These are phyloP conservation scores for Anas capensis DNA, from an alignment of 2,797 vertebrate species.

Conservation along the genomic window DNA sequence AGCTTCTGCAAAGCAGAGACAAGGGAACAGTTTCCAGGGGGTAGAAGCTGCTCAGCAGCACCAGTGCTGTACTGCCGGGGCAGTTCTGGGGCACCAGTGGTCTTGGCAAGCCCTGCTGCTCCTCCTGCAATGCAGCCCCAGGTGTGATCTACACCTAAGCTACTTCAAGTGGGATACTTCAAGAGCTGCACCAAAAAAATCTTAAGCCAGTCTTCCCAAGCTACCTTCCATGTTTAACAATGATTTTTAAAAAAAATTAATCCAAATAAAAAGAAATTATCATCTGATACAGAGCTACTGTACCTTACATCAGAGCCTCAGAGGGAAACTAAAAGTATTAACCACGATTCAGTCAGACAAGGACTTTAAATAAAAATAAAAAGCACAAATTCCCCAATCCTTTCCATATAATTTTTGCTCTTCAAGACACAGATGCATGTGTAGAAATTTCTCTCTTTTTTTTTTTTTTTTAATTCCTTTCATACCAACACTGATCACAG, in stretches of 20 bases:
- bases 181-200: background rate
- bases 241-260: background rate
- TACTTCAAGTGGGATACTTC: background rate
- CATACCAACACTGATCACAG: background rate
- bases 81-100: fast-evolving
- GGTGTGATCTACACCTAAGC: fast-evolving
- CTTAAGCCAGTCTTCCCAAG: background rate
- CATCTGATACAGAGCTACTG: background rate
- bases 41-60: background rate
- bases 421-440: background rate
- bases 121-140: background rate
- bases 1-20: background rate
- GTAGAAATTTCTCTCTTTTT: too few relatives aligned
- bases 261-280: background rate
- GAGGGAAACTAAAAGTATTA: background rate
- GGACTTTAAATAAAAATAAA: background rate
- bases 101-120: background rate
- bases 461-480: background rate
- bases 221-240: background rate
- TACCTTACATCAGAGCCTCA: background rate
- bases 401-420: background rate
- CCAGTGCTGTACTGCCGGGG: fast-evolving
- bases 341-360: background rate
- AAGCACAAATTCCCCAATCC: background rate
- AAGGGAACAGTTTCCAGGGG: background rate